Base-by-base conservation (phyloP, 2,797 vertebrate species). In the Myotis vivesi region DNA sequence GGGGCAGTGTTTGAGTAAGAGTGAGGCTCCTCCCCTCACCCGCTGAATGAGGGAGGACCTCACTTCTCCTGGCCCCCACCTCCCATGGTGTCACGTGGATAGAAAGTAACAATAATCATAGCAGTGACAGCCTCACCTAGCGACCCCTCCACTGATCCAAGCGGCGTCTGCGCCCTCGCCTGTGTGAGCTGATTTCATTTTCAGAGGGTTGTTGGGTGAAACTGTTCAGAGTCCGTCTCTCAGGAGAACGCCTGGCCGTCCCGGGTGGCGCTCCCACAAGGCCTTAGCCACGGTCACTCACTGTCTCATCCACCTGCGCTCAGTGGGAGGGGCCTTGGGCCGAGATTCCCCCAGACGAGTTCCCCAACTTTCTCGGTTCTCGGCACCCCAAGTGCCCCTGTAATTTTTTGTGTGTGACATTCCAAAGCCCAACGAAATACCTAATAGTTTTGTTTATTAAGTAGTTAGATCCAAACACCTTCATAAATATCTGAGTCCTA, bases 401-500 rank as follows among this genome's bases (percentile, higher is more conserved):
- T 66, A 12, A 81, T 28, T 36, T 33, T 53, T 62, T 59, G n/a
- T 3, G n/a, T 3, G 33, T 62, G 72, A 49, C 28, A 17, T 81
- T 20, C 64, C 59, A 57, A 66, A 75, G 66, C 33, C 46, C n/a
- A 53, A 76, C 75, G 51, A 90, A 87, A 76, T 55, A 44, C 22
- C 41, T 85, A n/a, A 82, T 28, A 36, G 20, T 86, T 91, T 33
- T 1, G 6, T 81, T 82, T 79, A 62, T 80, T 41, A 62, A 90
- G 62, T 76, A 84, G 44, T 69, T 91, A 86, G 41, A 86, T 17
- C 62, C 76, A 92, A 77, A 87, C 4, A 71, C 33, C 62, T 73
- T 72, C 79, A 62, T 91, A 89, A 92, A 57, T 89, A 76, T 44
- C 79, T 93, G 72, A 68, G 25, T 83, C 80, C 66, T 84, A 84